These are phyloP conservation scores for Liodrosophila aerea DNA, from an alignment of 2,888 invertebrate species.

Conservation along the genomic window DNA sequence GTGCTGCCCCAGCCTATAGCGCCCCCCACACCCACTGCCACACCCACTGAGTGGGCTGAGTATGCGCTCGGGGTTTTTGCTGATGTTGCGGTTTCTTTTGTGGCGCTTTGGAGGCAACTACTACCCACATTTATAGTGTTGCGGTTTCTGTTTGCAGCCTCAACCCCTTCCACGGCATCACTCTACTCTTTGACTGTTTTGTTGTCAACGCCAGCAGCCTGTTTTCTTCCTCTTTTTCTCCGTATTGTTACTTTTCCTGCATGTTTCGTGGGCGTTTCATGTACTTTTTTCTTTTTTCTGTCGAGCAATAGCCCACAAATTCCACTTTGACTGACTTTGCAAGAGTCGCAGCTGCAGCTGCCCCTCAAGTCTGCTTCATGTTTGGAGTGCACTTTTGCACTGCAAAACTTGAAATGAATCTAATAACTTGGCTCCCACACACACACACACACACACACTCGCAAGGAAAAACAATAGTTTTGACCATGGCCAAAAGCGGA, in stretches of 20 bases:
- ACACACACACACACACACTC: slow-evolving; percentile 11
- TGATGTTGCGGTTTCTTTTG: slow-evolving; percentile 77
- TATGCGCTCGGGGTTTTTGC: slow-evolving; percentile 40
- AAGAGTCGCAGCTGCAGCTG: slow-evolving; percentile 17
- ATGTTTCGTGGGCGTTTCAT: slow-evolving; percentile 37
- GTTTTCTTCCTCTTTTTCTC: slow-evolving; percentile 19
- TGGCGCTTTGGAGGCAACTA: slow-evolving; percentile 66
- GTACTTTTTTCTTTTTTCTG: slow-evolving; percentile 31
- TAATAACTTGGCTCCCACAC: slow-evolving; percentile 65
- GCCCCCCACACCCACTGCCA: slow-evolving; percentile 3
- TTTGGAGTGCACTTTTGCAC: slow-evolving; percentile 75
- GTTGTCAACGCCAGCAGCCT: slow-evolving; percentile 72
- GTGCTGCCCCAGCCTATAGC: slow-evolving; percentile 53
- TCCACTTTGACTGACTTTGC: slow-evolving; percentile 69
- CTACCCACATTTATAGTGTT: slow-evolving; percentile 76
- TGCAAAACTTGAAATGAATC: slow-evolving; percentile 77
- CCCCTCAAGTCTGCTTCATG: slow-evolving; percentile 38
- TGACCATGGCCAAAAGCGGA: slow-evolving; percentile 60
- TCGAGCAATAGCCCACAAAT: slow-evolving; percentile 30
- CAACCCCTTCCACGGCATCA: neutral
- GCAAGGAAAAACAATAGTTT: slow-evolving; percentile 60
- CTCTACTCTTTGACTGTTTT: slow-evolving; percentile 19
- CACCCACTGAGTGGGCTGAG: neutral
- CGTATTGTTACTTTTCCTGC: slow-evolving; percentile 3
- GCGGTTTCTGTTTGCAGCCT: slow-evolving; percentile 62